phyloP scores from a whole-genome alignment of 1,140 invertebrate species.

The Akabosia matsudoensis region DNA sequence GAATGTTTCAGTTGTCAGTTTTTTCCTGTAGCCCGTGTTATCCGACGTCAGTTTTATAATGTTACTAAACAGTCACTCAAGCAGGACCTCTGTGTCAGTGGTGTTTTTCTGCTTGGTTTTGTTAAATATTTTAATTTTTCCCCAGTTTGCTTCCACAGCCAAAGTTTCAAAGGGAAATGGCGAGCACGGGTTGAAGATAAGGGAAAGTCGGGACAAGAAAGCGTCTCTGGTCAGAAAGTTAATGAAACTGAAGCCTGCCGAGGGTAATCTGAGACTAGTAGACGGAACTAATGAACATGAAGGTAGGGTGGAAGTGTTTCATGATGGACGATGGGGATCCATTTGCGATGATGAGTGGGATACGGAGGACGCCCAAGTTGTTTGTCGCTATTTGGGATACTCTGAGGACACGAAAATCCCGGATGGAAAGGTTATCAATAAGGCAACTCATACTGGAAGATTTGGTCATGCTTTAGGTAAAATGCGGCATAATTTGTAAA shows the following conservation, averaged over 20 bases:
- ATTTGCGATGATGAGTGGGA: constrained; percentile 79
- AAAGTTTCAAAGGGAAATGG: neutral
- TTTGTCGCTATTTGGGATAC: constrained; percentile 75
- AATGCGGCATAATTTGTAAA: no score
- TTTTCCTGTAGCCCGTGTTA: no score
- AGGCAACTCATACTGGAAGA: constrained; percentile 66
- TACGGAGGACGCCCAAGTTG: constrained; percentile 67
- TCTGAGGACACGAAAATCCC: constrained; percentile 52
- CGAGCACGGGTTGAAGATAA: neutral
- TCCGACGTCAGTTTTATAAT: no score
- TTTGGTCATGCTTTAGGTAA: constrained; percentile 73
- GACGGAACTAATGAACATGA: constrained; percentile 64
- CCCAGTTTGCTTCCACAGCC: no score
- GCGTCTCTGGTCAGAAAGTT: constrained; percentile 56
- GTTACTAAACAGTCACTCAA: no score
- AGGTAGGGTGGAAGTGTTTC: constrained; percentile 83
- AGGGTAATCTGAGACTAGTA: constrained; percentile 66
- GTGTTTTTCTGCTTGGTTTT: no score
- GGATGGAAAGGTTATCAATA: constrained; percentile 47
- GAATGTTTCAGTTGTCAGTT: no score
- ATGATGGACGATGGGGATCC: constrained; percentile 78
- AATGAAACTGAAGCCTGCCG: constrained; percentile 60
- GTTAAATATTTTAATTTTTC: no score
- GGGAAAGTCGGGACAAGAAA: constrained; percentile 50
- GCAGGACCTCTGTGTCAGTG: no score